Evolutionary conservation across 64 coral and sea anemone species (phyloP).

Genomic region (Astreopora myriophthalma): DNA sequence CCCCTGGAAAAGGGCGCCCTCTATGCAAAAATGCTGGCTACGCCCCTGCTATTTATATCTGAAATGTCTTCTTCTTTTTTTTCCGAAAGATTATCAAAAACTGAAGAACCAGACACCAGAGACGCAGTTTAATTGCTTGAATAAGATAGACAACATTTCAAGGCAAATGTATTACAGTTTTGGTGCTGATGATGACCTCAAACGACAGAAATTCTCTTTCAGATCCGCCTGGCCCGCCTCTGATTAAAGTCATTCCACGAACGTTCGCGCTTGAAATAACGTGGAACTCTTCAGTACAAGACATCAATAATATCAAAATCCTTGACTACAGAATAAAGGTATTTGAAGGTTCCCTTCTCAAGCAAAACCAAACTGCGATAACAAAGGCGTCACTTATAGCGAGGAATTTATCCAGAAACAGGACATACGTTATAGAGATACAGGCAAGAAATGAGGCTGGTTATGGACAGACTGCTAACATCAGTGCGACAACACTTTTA

Average conservation of each 20-base stretch:
- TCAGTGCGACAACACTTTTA: constrained; percentile 4
- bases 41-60: too few relatives aligned
- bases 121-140: too few relatives aligned
- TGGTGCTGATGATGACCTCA: background rate
- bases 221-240: background rate
- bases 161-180: background rate
- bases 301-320: background rate
- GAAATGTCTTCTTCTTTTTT: too few relatives aligned
- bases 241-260: background rate
- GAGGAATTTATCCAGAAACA: constrained; percentile 10
- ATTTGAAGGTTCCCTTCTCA: background rate
- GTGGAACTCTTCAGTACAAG: background rate
- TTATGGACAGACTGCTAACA: background rate
- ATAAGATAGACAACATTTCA: too few relatives aligned
- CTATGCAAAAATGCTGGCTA: too few relatives aligned
- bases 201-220: background rate
- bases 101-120: too few relatives aligned
- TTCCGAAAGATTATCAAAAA: too few relatives aligned
- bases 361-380: background rate
- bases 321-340: constrained; percentile 7
- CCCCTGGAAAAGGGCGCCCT: too few relatives aligned
- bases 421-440: background rate
- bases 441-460: constrained; percentile 34
- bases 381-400: background rate
- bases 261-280: background rate